phyloP scores from a whole-genome alignment of 2,797 vertebrate species.

The Iguana delicatissima region DNA sequence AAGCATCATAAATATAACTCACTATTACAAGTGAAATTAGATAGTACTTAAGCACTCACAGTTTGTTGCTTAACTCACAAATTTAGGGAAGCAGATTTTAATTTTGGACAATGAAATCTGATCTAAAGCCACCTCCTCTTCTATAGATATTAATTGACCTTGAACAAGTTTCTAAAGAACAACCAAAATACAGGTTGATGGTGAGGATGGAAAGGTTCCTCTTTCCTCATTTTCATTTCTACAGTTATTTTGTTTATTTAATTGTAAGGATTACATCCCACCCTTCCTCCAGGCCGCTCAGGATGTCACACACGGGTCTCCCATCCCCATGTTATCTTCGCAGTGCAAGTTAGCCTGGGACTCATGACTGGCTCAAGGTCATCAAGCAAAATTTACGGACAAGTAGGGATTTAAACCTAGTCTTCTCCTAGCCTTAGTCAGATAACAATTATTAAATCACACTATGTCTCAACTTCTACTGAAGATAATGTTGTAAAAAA shows the following conservation, averaged over 20 bases:
- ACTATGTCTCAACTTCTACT: background rate
- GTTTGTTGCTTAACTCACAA: background rate
- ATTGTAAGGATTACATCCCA: background rate
- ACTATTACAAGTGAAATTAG: background rate
- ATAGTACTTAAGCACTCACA: background rate
- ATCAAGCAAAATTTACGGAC: background rate
- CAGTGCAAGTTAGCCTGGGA: background rate
- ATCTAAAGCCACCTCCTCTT: background rate
- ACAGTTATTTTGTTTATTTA: background rate
- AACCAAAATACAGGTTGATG: background rate
- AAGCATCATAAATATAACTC: background rate
- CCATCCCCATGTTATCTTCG: background rate
- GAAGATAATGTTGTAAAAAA: background rate
- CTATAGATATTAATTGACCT: background rate
- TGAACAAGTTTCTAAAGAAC: background rate
- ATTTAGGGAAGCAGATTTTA: background rate
- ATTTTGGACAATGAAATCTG: constrained; percentile 32
- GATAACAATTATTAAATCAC: background rate
- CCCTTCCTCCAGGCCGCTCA: background rate
- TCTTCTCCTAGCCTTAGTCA: background rate
- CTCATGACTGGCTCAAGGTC: background rate
- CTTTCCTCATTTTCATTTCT: background rate
- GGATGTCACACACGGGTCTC: background rate
- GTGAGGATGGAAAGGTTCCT: background rate
- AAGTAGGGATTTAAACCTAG: background rate